Percentiles rank a stretch among this genome's conserved stretches.
These are phyloP conservation scores for Planococcus citri DNA, from an alignment of 1,140 invertebrate genomes.

Conservation along the genomic window DNA sequence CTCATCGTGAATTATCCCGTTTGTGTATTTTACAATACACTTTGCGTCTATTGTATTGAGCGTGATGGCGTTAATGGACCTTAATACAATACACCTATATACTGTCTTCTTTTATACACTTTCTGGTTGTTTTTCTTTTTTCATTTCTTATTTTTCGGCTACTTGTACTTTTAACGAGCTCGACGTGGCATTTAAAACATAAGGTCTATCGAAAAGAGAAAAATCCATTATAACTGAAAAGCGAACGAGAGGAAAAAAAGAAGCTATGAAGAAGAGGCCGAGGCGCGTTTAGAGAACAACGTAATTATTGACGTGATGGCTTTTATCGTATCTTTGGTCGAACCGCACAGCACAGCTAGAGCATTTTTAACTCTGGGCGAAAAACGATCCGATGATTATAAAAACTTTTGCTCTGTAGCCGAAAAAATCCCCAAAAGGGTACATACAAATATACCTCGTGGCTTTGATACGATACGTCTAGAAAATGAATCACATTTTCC, in stretches of 20 bases:
- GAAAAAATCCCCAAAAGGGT: too few species aligned
- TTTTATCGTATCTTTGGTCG: not conserved
- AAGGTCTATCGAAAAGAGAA: not conserved
- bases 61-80: constrained; percentile 15
- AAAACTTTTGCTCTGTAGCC: not conserved
- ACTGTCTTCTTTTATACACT: constrained; percentile 13
- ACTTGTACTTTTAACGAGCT: constrained; percentile 7
- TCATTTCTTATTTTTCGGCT: constrained; percentile 5
- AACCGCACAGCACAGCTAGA: not conserved
- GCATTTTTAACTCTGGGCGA: too few species aligned
- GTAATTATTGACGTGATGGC: not conserved
- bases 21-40: constrained; percentile 18
- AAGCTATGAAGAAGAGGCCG: too few species aligned
- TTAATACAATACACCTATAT: constrained; percentile 16
- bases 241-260: not conserved
- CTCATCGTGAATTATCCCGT: constrained; percentile 19
- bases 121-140: not conserved
- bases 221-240: not conserved
- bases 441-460: not conserved
- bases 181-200: not conserved
- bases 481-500: not conserved
- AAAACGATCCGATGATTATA: not conserved
- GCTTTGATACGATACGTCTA: not conserved
- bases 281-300: not conserved
- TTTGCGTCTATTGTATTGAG: not conserved